Conservation (phyloP, 2,888 invertebrate genomes). For the Pelosia muscerda region DNA sequence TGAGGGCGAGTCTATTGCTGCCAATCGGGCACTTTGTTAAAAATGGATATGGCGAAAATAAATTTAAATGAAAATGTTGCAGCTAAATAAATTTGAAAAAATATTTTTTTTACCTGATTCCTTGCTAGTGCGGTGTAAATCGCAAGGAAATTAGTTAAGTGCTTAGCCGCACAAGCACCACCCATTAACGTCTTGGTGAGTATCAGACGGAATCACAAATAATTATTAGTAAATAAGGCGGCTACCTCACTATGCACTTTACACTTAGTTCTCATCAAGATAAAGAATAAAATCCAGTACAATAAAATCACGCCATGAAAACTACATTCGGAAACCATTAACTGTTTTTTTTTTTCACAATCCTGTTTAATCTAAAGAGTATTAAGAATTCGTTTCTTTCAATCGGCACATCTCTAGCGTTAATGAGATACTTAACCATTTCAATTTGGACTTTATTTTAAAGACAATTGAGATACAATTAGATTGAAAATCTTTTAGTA, state of each 20-base stretch:
- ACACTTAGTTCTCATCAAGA: not conserved
- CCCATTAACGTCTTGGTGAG: too few species aligned
- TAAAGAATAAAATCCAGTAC: constrained; percentile 6
- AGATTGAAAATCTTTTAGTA: not conserved
- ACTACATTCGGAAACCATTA: constrained; percentile 33
- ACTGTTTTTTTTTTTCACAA: constrained; percentile 30
- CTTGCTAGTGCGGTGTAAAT: too few species aligned
- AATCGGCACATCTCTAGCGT: constrained; percentile 30
- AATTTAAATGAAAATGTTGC: too few species aligned
- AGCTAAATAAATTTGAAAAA: too few species aligned
- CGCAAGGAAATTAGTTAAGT: too few species aligned
- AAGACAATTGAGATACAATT: constrained; percentile 9
- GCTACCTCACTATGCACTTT: not conserved
- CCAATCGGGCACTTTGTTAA: too few species aligned
- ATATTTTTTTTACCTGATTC: too few species aligned
- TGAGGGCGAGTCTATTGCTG: too few species aligned
- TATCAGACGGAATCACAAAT: too few species aligned
- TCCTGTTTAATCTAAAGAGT: constrained; percentile 7
- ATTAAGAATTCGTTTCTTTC: constrained; percentile 44
- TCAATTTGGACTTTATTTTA: constrained; percentile 16
- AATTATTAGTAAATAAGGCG: too few species aligned
- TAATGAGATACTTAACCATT: constrained; percentile 31
- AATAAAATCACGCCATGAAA: constrained; percentile 11
- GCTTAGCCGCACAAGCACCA: too few species aligned
- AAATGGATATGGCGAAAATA: too few species aligned